These are phyloP conservation scores for Himalopsyche anomala DNA, from an alignment of 2,888 invertebrate species.

Conservation along the genomic window DNA sequence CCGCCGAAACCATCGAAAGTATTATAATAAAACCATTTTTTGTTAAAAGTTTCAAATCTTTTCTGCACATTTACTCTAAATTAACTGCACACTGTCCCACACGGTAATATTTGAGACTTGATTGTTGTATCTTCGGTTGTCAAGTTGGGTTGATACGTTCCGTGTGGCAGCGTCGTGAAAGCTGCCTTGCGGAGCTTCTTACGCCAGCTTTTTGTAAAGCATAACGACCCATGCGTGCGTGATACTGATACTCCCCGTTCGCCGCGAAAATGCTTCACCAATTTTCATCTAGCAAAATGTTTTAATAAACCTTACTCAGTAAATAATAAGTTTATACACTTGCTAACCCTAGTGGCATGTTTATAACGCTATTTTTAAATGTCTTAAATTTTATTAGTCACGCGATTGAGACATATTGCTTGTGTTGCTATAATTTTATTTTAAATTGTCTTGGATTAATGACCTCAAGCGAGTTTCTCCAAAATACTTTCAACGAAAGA, in stretches of 20 bases:
- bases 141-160: no score
- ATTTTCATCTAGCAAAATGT: slow-evolving; percentile 8
- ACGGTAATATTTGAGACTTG: no score
- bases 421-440: neutral
- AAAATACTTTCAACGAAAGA: no score
- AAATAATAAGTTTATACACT: neutral
- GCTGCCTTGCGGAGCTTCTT: neutral
- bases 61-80: no score
- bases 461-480: neutral
- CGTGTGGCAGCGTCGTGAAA: neutral
- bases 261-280: neutral
- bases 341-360: neutral
- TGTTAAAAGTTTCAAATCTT: no score
- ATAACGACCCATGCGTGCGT: neutral
- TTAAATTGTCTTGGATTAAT: neutral
- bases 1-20: no score
- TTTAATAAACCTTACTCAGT: neutral
- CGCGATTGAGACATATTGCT: neutral
- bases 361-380: neutral
- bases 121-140: no score
- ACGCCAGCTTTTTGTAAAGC: slow-evolving; percentile 1
- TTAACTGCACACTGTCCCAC: no score
- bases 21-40: no score
- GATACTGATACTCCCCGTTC: neutral
- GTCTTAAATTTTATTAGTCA: neutral